These are phyloP conservation scores for Amazona ochrocephala DNA, from an alignment of 2,797 vertebrate genomes.

Conservation along the genomic window DNA sequence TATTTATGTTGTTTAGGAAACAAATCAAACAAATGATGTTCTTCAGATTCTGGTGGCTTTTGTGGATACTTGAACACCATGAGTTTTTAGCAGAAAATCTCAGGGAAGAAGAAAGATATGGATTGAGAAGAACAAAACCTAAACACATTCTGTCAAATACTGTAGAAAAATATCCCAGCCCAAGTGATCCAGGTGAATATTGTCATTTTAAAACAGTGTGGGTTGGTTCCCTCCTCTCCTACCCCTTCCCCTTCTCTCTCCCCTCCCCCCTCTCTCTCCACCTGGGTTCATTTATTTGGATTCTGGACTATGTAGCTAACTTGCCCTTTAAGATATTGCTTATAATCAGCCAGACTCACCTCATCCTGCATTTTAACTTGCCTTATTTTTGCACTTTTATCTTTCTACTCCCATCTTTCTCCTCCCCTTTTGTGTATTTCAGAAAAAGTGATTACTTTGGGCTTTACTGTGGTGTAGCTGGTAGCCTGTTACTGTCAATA, in stretches of 20 bases:
- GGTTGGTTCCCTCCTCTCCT: background rate
- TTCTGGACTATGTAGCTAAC: background rate
- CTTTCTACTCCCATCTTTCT: background rate
- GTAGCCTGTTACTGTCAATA: background rate
- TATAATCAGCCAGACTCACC: background rate
- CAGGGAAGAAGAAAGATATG: constrained; percentile 74
- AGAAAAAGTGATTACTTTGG: background rate
- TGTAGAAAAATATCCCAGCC: constrained; percentile 72
- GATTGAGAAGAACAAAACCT: constrained; percentile 70
- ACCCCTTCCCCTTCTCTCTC: background rate
- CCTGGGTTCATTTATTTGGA: background rate
- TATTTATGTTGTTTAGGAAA: constrained; percentile 57
- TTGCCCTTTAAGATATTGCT: background rate
- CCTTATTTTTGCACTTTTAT: background rate
- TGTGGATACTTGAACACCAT: constrained; percentile 79
- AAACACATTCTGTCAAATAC: constrained; percentile 74
- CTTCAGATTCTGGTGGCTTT: constrained; percentile 70
- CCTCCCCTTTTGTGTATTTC: background rate
- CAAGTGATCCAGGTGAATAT: constrained; percentile 83
- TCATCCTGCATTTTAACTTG: background rate
- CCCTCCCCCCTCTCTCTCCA: no score
- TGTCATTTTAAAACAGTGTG: background rate
- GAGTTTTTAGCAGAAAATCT: constrained; percentile 79
- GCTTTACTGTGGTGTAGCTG: background rate
- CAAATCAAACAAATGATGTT: constrained; percentile 71